These are phyloP conservation scores for Tridacna gigas DNA, from an alignment of 2,888 invertebrate genomes.

Conservation along the genomic window DNA sequence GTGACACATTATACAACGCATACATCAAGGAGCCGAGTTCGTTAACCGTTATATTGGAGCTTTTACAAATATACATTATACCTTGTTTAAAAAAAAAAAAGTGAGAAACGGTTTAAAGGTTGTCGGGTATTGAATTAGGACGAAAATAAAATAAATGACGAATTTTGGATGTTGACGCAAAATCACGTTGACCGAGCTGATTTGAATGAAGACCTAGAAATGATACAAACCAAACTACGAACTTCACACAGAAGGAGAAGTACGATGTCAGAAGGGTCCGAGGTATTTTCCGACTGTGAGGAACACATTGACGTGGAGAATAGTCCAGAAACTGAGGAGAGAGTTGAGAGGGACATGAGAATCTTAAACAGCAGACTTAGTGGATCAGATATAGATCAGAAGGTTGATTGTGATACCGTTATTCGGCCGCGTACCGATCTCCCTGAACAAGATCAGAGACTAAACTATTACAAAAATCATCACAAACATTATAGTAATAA, in stretches of 20 bases:
- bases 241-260: background rate
- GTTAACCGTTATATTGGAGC: no score
- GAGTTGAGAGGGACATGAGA: conserved; percentile 1
- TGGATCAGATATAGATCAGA: background rate
- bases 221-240: conserved; percentile 40
- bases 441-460: conserved; percentile 6
- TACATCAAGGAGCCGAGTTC: no score
- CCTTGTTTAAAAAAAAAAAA: no score
- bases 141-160: no score
- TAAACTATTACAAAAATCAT: background rate
- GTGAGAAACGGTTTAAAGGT: no score
- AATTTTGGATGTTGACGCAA: no score
- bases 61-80: no score
- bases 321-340: background rate
- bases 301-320: conserved; percentile 56
- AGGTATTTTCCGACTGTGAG: conserved; percentile 51
- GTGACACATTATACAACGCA: no score
- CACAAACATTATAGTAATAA: conserved; percentile 14
- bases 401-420: conserved; percentile 4
- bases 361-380: conserved; percentile 3
- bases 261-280: conserved; percentile 54
- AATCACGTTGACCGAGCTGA: no score
- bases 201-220: background rate
- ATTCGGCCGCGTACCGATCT: background rate
- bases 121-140: no score